These are phyloP conservation scores for Neopipo cinnamomea DNA, from an alignment of 2,113 vertebrate genomes.

Conservation along the genomic window DNA sequence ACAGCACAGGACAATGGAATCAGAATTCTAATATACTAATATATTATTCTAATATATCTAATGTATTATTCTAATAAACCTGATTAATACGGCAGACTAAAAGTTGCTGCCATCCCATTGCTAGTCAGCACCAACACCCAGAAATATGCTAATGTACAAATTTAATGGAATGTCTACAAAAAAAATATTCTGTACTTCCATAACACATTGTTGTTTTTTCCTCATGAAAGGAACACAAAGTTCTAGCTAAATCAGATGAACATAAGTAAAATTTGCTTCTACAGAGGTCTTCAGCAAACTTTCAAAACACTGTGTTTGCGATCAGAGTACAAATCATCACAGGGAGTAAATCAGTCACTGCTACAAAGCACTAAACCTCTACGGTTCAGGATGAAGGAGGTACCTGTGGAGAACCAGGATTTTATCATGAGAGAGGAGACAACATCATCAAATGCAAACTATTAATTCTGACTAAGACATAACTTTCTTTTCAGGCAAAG, in stretches of 20 bases:
- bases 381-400: background rate
- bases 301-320: background rate
- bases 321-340: background rate
- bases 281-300: background rate
- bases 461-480: background rate
- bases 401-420: background rate
- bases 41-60: no score
- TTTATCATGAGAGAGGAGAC: background rate
- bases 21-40: background rate
- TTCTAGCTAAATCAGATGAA: background rate
- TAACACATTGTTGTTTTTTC: background rate
- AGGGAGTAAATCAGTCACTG: background rate
- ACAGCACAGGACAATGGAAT: background rate
- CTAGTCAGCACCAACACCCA: background rate
- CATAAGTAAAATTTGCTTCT: background rate
- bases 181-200: background rate
- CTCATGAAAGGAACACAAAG: background rate
- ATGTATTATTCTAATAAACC: no score
- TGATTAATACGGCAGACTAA: background rate
- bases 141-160: background rate
- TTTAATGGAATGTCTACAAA: background rate
- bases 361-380: background rate
- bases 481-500: background rate
- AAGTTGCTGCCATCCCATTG: background rate
- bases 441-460: background rate